Evolutionary conservation across 2,888 invertebrate genomes (phyloP), one percentile per base, ranked within the genome.

Genomic region (Macrosiphum euphorbiae): DNA sequence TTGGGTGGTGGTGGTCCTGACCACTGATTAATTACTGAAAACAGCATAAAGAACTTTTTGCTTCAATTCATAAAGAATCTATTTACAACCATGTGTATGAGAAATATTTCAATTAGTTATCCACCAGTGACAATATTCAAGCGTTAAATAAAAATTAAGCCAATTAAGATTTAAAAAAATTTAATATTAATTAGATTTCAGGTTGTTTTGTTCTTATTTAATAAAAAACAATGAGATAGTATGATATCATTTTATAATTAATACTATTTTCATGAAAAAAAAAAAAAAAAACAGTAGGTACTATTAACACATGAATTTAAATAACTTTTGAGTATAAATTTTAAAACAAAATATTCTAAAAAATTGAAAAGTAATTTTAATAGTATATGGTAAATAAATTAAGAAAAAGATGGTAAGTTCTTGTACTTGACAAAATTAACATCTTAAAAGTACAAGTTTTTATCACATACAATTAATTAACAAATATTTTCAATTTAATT

Each of bases 11-110:
- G 97, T 95, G 96, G 96, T 5, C 96, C 96, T 88, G 96, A 96
- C 97, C 97, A 97, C 95, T 97, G 97, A 95, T 97, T 97, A 95
- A 97, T 97, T 92, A 96, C 97, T 91, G 96, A 95, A 94, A 95
- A 95, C 94, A 94, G 94, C 94, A 94, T 90, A 94, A 94, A 94
- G 94, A 90, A 94, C 94, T 94, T 94, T 94, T 58, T 94, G 85
- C 94, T 90, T 94, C 67, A 94, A 94, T 94, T 90, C 61, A 61
- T 61, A 90, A 90, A 86, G 28, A 26, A 86, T 67, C 50, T 52
- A 90, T 90, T 90, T 94, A 94, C 58, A 94, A 89, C 90, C 93
- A 90, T 85, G 58, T 90, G 26, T 86, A 86, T 61, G 88, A 89
- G 55, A 52, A 92, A 58, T 92, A 89, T 89, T 84, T 35, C n/a